Percentiles rank a stretch among this genome's conserved stretches.
phyloP scores from a whole-genome alignment of 1,140 invertebrate genomes.

The Drosophila orena region DNA sequence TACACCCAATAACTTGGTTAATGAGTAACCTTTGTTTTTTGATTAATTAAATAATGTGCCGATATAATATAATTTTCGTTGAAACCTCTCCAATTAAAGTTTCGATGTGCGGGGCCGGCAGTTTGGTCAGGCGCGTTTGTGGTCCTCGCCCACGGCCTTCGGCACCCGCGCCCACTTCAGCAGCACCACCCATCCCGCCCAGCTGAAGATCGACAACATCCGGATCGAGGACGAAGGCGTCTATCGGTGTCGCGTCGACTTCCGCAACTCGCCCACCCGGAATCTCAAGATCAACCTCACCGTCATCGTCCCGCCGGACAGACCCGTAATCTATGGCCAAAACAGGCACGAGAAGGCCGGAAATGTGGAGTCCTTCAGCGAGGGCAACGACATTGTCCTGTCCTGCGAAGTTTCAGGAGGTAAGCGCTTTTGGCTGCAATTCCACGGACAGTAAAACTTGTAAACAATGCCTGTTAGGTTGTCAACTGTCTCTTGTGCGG shows the following conservation, averaged over 20 bases:
- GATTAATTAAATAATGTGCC: no score
- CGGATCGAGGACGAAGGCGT: slow-evolving; percentile 91
- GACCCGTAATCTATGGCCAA: slow-evolving; percentile 93
- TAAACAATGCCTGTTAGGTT: not conserved
- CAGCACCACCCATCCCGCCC: slow-evolving; percentile 88
- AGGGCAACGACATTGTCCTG: slow-evolving; percentile 92
- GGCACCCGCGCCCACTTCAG: slow-evolving; percentile 91
- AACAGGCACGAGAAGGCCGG: slow-evolving; percentile 91
- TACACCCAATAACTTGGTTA: no score
- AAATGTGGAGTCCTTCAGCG: slow-evolving; percentile 93
- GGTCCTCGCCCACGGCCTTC: slow-evolving; percentile 92
- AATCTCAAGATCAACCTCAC: slow-evolving; percentile 94
- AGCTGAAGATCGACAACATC: slow-evolving; percentile 90
- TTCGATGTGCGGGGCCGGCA: slow-evolving; percentile 92
- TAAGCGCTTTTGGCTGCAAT: slow-evolving; percentile 85
- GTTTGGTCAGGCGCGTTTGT: slow-evolving; percentile 90
- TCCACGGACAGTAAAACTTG: not conserved
- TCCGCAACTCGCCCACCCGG: slow-evolving; percentile 93
- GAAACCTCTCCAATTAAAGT: slow-evolving; percentile 86
- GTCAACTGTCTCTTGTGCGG: no score
- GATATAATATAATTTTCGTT: not conserved
- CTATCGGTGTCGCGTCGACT: slow-evolving; percentile 95
- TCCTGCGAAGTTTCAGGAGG: slow-evolving; percentile 95
- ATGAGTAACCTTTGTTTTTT: no score
- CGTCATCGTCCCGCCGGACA: slow-evolving; percentile 93